Evolutionary conservation across 1,140 invertebrate genomes (phyloP).

Genomic region (Tribolium castaneum): DNA sequence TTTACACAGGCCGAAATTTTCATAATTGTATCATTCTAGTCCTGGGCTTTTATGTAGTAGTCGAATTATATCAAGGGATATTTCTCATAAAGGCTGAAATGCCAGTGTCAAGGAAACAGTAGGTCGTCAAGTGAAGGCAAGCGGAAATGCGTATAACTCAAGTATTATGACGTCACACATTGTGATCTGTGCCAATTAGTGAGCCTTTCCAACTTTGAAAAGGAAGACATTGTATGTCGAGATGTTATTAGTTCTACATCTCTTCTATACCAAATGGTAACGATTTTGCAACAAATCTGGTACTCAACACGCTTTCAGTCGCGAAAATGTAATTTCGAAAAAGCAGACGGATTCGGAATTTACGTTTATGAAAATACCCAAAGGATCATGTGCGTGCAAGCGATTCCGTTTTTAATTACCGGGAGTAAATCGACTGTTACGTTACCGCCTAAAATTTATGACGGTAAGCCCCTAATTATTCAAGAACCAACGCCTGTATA

Average conservation of each 20-base stretch:
- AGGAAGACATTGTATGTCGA: background rate
- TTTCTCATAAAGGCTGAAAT: constrained; percentile 25
- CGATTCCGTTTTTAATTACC: background rate
- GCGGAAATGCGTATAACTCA: constrained; percentile 38
- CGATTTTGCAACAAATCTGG: background rate
- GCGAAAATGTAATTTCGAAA: background rate
- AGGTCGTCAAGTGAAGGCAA: constrained; percentile 31
- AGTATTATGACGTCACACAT: constrained; percentile 37
- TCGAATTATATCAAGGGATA: constrained; percentile 10
- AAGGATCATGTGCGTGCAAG: background rate
- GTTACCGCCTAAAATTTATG: background rate
- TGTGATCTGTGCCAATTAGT: constrained; percentile 38
- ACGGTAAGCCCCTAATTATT: background rate
- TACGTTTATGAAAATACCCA: background rate
- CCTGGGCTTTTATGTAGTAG: background rate
- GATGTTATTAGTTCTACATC: background rate
- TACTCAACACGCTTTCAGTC: background rate
- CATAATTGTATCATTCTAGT: background rate
- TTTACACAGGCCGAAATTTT: background rate
- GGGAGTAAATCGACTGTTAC: background rate
- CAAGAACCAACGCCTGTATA: background rate
- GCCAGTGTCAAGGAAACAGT: constrained; percentile 19
- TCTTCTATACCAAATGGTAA: too few relatives aligned
- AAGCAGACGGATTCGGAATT: background rate
- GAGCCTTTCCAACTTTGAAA: constrained; percentile 16